Evolutionary conservation across 2,113 vertebrate genomes (phyloP), one percentile per base, ranked within the genome.

Genomic region (Callipepla californica): DNA sequence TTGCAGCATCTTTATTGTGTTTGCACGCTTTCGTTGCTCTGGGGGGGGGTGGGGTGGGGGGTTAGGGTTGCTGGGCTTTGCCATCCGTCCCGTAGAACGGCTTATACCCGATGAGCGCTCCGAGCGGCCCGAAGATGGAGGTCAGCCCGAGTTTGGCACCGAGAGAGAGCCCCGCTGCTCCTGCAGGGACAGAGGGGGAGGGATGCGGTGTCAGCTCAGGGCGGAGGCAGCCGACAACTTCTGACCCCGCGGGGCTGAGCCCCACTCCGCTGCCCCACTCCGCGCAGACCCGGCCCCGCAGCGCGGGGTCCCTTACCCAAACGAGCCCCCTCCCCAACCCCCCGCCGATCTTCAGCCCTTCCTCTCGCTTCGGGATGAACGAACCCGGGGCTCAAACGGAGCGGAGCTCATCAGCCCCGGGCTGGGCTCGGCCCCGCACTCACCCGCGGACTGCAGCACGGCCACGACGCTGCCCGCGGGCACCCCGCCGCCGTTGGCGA

Each of bases 91-190:
- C 0, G 2, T 1, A 0, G 2, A 2, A 15, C 44, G 1, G 53
- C 2, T 0, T 11, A 15, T 9, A 17, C 30, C 30, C 63, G 0
- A 0, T 0, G 14, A 1, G 3, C 16, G 4, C 85, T 8, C 88
- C 66, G 0, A 4, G 1, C 1, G 38, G 0, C 14, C n/a, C 1
- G 13, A 65, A 16, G 1, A 0, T 1, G 18, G 50, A 1, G 0
- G 18, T 7, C 55, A 95, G 38, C 20, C 51, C 77, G 1, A 26
- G 1, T 19, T 80, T 40, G 48, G 73, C 0, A 50, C 4, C 48
- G 20, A 17, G 0, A 36, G 91, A 78, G 0, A 91, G 9, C 28
- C 85, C 88, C 13, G 65, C 78, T 42, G 88, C 74, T 69, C 93
- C 95, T 95, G 74, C 40, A 26, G 61, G 34, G 34, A 51, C 11